These are phyloP conservation scores for Cotesia congregata DNA, from an alignment of 2,888 invertebrate species.

Conservation along the genomic window DNA sequence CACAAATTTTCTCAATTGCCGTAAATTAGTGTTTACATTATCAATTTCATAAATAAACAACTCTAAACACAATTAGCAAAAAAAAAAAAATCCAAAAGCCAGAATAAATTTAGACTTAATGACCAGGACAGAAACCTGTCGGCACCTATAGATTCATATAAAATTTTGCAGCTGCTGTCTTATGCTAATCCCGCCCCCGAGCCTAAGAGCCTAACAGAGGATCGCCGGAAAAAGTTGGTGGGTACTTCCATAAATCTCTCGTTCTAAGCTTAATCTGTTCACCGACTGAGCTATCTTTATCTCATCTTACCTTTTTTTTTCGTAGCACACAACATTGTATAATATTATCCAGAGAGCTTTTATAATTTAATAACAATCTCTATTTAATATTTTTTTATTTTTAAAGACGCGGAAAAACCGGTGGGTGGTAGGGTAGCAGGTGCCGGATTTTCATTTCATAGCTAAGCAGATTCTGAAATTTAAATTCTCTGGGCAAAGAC, in stretches of 20 bases:
- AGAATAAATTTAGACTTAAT: slow-evolving; percentile 34
- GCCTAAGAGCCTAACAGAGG: slow-evolving; percentile 55
- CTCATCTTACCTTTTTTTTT: slow-evolving; percentile 10
- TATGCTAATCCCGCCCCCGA: slow-evolving; percentile 65
- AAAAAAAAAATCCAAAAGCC: slow-evolving; percentile 7
- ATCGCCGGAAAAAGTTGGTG: slow-evolving; percentile 62
- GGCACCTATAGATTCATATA: slow-evolving; percentile 19
- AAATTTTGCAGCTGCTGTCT: slow-evolving; percentile 62
- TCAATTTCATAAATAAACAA: too few relatives aligned
- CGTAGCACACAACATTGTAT: not conserved
- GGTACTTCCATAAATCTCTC: slow-evolving; percentile 64
- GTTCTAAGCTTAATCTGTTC: slow-evolving; percentile 67
- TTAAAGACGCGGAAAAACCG: slow-evolving; percentile 50
- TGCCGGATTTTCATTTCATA: slow-evolving; percentile 61
- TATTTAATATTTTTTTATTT: not conserved
- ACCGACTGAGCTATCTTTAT: slow-evolving; percentile 45
- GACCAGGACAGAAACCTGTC: slow-evolving; percentile 26
- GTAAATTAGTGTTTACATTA: too few relatives aligned
- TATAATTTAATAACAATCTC: not conserved
- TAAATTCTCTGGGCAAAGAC: slow-evolving; percentile 45
- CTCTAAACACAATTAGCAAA: not conserved
- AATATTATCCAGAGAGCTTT: not conserved
- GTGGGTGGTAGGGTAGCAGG: slow-evolving; percentile 56
- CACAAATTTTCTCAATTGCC: too few relatives aligned
- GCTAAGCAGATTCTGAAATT: slow-evolving; percentile 44